Evolutionary conservation across 2,797 vertebrate genomes (phyloP), one percentile per base, ranked within the genome.

Genomic region (Myotis myotis): DNA sequence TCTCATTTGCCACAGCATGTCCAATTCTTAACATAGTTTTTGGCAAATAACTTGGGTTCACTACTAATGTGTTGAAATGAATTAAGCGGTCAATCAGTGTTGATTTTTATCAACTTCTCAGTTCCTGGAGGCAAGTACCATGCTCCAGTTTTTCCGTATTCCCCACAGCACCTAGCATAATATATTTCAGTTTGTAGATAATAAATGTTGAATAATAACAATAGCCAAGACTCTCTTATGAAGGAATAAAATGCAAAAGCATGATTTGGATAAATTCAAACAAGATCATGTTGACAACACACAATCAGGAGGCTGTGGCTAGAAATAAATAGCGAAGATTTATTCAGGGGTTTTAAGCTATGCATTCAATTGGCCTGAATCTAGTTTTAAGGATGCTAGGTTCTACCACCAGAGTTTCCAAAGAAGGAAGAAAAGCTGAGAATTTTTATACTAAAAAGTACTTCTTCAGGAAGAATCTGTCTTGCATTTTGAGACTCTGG

Each of bases 121-220:
- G 30, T 83, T 55, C 38, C 49, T 88, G 4, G 41, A 25, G 15
- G 30, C 57, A 93, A 83, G 15, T 53, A 38, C 28, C 25, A 88
- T 49, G 47, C 47, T 53, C 41, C 30, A 4, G 83, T 83, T 83
- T n/a, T 88, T 75, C n/a, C 23, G 7, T 72, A 49, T 74, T 74
- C 17, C 36, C 47, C 30, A 44, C 16, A 97, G 60, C 84, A 90
- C 96, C n/a, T 28, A 91, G 10, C 66, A 49, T 62, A 51, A 51
- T 51, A 19, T 51, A 53, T 74, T 62, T 25, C 38, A 62, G 12
- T 20, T 74, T 91, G 8, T 38, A 60, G 53, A 38, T 49, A 90
- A 72, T 72, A 62, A 72, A 47, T 82, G 3, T 91, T 60, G 53
- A 74, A 38, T 82, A 89, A 89, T 71, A 82, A 60, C 23, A 71